Conservation (phyloP, 2,888 invertebrate species). For the Pogonocherus hispidulus region DNA sequence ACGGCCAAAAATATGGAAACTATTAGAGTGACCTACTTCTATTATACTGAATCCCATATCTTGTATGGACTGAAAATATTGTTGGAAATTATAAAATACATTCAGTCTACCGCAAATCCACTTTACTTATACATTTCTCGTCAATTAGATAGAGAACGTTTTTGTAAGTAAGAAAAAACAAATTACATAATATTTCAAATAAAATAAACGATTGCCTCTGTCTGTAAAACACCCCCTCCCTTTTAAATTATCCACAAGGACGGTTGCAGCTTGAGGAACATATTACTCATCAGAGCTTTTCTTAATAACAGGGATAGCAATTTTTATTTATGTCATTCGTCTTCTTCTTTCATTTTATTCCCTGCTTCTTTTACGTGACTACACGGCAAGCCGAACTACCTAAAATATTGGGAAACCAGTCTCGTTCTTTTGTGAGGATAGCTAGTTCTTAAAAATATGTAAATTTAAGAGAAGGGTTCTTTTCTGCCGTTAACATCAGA, state of each 20-base stretch:
- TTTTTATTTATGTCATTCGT: background rate
- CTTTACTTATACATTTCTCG: too few species aligned
- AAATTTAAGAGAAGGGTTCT: background rate
- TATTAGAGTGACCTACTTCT: too few species aligned
- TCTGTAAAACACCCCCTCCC: background rate
- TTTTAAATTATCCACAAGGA: background rate
- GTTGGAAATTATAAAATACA: too few species aligned
- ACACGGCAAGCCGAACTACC: background rate
- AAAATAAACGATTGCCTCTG: background rate
- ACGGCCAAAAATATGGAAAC: too few species aligned
- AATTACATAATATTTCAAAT: background rate
- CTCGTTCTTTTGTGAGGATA: background rate
- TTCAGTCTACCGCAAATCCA: too few species aligned
- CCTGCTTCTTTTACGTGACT: background rate
- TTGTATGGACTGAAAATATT: too few species aligned
- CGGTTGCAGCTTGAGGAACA: background rate
- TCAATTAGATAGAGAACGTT: too few species aligned
- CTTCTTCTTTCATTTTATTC: background rate
- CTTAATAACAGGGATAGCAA: background rate
- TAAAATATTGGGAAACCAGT: background rate
- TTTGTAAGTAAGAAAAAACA: background rate
- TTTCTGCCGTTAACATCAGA: too few species aligned
- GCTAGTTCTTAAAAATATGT: background rate
- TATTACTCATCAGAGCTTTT: background rate
- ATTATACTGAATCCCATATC: too few species aligned